Percentiles rank a stretch among this genome's conserved stretches.
Conservation (phyloP, 2,797 vertebrate species). For the Adelosebastes latens region DNA sequence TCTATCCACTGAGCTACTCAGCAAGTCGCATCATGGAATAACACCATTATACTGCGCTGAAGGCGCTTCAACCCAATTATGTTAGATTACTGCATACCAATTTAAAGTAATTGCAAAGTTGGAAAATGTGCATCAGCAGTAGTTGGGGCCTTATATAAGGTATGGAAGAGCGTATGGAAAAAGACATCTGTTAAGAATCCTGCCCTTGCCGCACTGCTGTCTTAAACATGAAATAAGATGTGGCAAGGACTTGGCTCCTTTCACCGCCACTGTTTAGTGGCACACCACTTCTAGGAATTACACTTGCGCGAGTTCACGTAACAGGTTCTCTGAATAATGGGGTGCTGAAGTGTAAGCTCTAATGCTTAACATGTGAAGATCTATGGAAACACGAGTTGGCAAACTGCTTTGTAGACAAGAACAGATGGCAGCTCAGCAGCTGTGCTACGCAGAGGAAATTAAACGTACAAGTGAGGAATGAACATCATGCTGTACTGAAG, state of each 20-base stretch:
- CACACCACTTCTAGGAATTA: slow-evolving; percentile 67
- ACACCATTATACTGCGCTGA: slow-evolving; percentile 32
- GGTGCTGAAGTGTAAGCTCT: slow-evolving; percentile 51
- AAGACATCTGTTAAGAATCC: slow-evolving; percentile 75
- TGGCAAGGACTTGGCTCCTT: slow-evolving; percentile 62
- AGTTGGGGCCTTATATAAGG: slow-evolving; percentile 62
- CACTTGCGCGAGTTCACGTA: slow-evolving; percentile 50
- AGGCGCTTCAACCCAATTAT: slow-evolving; percentile 45
- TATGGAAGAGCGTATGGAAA: slow-evolving; percentile 78
- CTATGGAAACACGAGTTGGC: slow-evolving; percentile 41
- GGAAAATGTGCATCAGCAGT: slow-evolving; percentile 73
- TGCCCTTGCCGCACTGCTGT: slow-evolving; percentile 41
- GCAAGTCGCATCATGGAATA: slow-evolving; percentile 44
- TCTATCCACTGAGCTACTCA: slow-evolving; percentile 22
- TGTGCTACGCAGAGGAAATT: not conserved
- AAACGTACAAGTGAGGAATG: not conserved
- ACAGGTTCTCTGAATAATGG: slow-evolving; percentile 57
- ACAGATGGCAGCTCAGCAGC: slow-evolving; percentile 1
- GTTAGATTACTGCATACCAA: slow-evolving; percentile 50
- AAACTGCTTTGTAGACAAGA: slow-evolving; percentile 2
- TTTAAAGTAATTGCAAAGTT: slow-evolving; percentile 67
- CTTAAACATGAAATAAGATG: slow-evolving; percentile 65
- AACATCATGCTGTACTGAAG: too few relatives aligned
- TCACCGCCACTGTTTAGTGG: slow-evolving; percentile 62
- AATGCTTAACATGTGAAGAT: slow-evolving; percentile 60